A percentile compares a stretch with the other conserved stretches of the same genome.
These are phyloP conservation scores for Actinostola sp. DNA, from an alignment of 92 coral and sea anemone species.

Conservation along the genomic window DNA sequence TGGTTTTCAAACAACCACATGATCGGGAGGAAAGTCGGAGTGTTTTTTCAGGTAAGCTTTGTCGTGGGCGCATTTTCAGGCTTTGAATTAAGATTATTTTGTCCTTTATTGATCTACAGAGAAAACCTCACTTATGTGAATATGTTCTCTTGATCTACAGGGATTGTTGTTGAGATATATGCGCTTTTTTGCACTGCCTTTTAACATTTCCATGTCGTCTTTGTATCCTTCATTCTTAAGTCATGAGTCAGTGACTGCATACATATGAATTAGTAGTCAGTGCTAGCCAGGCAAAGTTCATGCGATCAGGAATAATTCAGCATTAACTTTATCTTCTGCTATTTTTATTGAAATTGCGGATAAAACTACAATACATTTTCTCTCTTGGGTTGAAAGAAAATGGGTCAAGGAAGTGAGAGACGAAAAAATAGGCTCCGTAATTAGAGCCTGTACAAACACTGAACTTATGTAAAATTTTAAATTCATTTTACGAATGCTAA, in stretches of 20 bases:
- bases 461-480: too few species aligned
- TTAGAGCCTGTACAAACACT: too few species aligned
- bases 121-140: neutral
- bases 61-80: slow-evolving; percentile 10
- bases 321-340: too few species aligned
- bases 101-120: neutral
- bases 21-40: slow-evolving; percentile 9
- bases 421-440: too few species aligned
- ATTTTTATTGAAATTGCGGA: too few species aligned
- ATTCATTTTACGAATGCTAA: too few species aligned
- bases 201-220: neutral
- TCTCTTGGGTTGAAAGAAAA: too few species aligned
- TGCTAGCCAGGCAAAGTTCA: slow-evolving; percentile 11
- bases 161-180: too few species aligned
- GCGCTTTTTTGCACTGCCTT: neutral
- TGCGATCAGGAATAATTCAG: slow-evolving; percentile 3
- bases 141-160: too few species aligned
- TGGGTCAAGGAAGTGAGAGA: too few species aligned
- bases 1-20: slow-evolving; percentile 17
- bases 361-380: too few species aligned
- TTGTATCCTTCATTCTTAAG: neutral
- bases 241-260: slow-evolving; percentile 18
- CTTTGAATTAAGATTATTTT: too few species aligned
- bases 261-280: neutral
- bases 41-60: slow-evolving; percentile 20